Evolutionary conservation across 2,797 vertebrate species (phyloP), one percentile per base, ranked within the genome.

Genomic region (Chaetodon trifasciatus): DNA sequence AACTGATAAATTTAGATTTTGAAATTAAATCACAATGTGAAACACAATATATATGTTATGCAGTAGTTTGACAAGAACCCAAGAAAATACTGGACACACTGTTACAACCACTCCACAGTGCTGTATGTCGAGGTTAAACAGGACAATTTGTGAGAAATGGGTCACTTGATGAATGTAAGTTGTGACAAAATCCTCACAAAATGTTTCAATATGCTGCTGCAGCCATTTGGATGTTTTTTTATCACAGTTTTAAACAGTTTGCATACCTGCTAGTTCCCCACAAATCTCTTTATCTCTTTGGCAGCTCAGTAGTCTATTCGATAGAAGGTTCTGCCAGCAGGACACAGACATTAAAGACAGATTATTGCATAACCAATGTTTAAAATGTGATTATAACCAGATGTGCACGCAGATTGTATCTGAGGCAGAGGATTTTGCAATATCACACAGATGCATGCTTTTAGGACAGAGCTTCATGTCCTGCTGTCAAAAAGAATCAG

Each of bases 321-420:
- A 63, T 60, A 76, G 70, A 88, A 81, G 76, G 73, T 81, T 70
- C 80, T 88, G 88, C 88, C 90, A 93, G 79, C 85, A 75, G 82
- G 84, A 86, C 70, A 88, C 76, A 90, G 83, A 85, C 92, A 91
- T 93, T 89, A 89, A 89, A 90, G 80, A 82, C 79, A 92, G 92
- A 93, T 94, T 92, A 91, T 92, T 91, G 91, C 89, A 87, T 90
- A 93, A 91, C 86, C 87, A 83, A 83, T 91, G 91, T 93, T 94
- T 93, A 91, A 93, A 95, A 93, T 92, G 92, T 92, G 92, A 95
- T 95, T 94, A 95, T 85, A 87, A 92, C 83, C 94, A 95, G 93
- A 95, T 94, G 94, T 91, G 89, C 85, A 78, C 35, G 75, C 87
- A 87, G 92, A 94, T 93, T 93, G 91, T 88, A 91, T 92, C 85